Percentiles rank a stretch among this genome's conserved stretches.
Evolutionary conservation across 2,797 vertebrate genomes (phyloP).

Genomic region (Phoxinus dragarum): DNA sequence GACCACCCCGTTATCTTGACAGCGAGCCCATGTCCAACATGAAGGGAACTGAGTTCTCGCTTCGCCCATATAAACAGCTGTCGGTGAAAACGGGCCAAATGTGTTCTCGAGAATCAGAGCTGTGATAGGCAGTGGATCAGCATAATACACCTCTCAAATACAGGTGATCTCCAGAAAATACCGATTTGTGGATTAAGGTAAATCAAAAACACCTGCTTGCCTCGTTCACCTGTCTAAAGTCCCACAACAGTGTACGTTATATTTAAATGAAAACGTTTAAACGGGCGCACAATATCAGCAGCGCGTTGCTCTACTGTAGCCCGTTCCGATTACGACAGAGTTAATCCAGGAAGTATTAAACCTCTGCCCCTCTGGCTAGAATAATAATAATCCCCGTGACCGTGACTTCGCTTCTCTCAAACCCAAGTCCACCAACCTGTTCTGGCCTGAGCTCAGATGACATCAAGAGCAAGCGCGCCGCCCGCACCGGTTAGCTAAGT

Average conservation of each 20-base stretch:
- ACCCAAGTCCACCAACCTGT: slow-evolving; percentile 16
- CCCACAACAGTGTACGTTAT: too few species aligned
- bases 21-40: slow-evolving; percentile 56
- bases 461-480: not conserved
- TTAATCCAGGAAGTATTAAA: slow-evolving; percentile 55
- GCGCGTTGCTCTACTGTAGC: not conserved
- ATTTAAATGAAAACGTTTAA: not conserved
- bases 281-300: not conserved
- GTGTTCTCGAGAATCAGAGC: not conserved
- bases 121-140: not conserved
- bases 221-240: slow-evolving; percentile 3
- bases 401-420: slow-evolving; percentile 29
- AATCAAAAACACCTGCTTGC: not conserved
- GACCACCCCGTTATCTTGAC: slow-evolving; percentile 57
- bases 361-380: slow-evolving; percentile 43
- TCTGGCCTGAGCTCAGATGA: not conserved
- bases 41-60: slow-evolving; percentile 57
- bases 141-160: not conserved
- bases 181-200: not conserved
- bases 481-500: not conserved
- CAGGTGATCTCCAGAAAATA: not conserved
- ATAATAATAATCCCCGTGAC: slow-evolving; percentile 57
- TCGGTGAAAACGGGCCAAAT: slow-evolving; percentile 1
- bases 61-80: slow-evolving; percentile 69
- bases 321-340: slow-evolving; percentile 30